A percentile compares a stretch with the other conserved stretches of the same genome.
Conservation (phyloP, 53 echinoderm and acorn worm genomes). For the Arbacia lixula region DNA sequence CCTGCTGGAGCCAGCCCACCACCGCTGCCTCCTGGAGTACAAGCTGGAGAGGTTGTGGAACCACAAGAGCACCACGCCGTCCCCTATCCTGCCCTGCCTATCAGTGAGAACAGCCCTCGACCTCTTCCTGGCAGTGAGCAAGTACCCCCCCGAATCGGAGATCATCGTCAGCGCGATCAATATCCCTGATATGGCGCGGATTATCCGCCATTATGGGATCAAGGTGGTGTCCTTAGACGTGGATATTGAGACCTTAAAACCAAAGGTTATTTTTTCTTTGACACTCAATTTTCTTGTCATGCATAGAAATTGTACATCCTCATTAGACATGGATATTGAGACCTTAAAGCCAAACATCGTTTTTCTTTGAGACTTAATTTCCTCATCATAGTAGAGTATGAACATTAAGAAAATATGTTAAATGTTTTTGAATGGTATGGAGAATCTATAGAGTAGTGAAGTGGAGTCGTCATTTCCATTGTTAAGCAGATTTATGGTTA, state of each 20-base stretch:
- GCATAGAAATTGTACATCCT: too few species aligned
- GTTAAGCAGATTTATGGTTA: too few species aligned
- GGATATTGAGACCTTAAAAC: slow-evolving; percentile 63
- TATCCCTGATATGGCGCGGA: slow-evolving; percentile 78
- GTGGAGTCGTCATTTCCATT: too few species aligned
- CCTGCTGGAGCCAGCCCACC: background rate
- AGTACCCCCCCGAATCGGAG: slow-evolving; percentile 87
- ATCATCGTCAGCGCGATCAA: slow-evolving; percentile 92
- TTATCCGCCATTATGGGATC: slow-evolving; percentile 78
- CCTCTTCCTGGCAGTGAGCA: slow-evolving; percentile 73
- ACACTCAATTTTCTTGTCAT: too few species aligned
- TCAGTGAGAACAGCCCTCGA: slow-evolving; percentile 87
- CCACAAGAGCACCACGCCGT: slow-evolving; percentile 18
- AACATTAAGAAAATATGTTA: too few species aligned
- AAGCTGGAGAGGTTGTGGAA: slow-evolving; percentile 46
- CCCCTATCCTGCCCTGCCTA: slow-evolving; percentile 78
- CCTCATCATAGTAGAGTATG: too few species aligned
- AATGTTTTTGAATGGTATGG: too few species aligned
- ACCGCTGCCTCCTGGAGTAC: slow-evolving; percentile 18
- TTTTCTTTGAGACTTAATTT: too few species aligned
- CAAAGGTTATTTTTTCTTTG: too few species aligned
- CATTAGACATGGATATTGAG: slow-evolving; percentile 73
- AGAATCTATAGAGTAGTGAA: too few species aligned
- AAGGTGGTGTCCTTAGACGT: slow-evolving; percentile 79
- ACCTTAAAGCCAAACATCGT: slow-evolving; percentile 62